Conservation (phyloP, 2,113 vertebrate species). For the Hoplias malabaricus region DNA sequence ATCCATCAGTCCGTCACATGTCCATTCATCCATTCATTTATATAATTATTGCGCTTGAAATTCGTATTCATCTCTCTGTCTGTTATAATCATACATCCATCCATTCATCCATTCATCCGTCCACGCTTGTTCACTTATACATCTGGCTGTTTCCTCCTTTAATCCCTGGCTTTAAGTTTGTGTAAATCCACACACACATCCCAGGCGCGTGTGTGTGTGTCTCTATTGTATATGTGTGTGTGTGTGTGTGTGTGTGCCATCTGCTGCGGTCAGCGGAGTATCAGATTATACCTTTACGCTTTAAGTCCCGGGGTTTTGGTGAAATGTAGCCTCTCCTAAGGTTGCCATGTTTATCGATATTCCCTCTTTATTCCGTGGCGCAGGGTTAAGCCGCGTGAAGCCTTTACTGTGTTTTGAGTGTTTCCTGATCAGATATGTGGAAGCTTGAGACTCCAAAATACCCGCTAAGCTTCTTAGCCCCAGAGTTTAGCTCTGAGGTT, state of each 20-base stretch:
- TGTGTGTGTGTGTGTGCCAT: background rate
- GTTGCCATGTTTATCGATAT: background rate
- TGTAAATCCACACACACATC: background rate
- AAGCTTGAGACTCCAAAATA: conserved; percentile 61
- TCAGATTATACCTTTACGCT: background rate
- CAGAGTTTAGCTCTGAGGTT: conserved; percentile 47
- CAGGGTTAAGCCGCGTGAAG: conserved; percentile 44
- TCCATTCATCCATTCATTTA: background rate
- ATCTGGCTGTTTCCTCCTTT: background rate
- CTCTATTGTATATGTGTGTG: background rate
- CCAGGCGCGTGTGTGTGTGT: background rate
- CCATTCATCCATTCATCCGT: background rate
- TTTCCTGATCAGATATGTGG: conserved; percentile 56
- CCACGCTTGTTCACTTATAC: background rate
- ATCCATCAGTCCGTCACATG: background rate
- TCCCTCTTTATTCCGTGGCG: conserved; percentile 20
- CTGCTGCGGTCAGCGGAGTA: background rate
- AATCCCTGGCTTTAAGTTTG: background rate
- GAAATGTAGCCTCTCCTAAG: background rate
- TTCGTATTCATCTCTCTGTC: background rate
- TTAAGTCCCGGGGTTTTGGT: background rate
- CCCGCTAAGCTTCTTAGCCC: conserved; percentile 67
- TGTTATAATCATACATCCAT: background rate
- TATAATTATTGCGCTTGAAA: too few species aligned
- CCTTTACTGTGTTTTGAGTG: conserved; percentile 35